Conservation (phyloP, 1,140 invertebrate species). For the Magallana angulata region DNA sequence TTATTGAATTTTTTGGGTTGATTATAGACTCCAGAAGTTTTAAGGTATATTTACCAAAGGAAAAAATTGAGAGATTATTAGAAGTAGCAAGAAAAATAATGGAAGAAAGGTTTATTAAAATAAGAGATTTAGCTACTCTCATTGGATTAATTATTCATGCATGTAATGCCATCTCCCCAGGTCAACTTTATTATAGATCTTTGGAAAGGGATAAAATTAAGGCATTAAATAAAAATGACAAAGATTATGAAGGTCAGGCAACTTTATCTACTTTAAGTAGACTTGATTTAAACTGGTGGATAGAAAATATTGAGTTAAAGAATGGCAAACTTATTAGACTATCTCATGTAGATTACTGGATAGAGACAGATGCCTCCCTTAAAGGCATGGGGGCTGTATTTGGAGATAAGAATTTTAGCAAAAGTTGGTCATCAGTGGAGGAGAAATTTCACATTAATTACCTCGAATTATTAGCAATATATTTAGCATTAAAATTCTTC, state of each 20-base stretch:
- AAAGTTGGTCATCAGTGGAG: constrained; percentile 12
- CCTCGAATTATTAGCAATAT: background rate
- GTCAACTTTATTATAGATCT: constrained; percentile 50
- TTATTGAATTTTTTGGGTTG: constrained; percentile 25
- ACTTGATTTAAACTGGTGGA: constrained; percentile 54
- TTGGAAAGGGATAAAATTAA: no score
- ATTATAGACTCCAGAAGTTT: background rate
- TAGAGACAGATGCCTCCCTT: constrained; percentile 38
- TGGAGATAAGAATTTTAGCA: background rate
- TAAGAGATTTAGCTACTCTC: constrained; percentile 41
- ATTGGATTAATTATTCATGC: constrained; percentile 55
- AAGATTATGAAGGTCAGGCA: background rate
- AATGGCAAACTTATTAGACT: constrained; percentile 55
- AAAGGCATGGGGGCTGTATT: constrained; percentile 6
- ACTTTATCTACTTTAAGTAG: background rate
- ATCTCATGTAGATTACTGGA: constrained; percentile 3
- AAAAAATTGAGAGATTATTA: background rate
- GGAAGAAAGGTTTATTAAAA: background rate
- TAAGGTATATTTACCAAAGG: background rate
- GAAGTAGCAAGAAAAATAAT: background rate
- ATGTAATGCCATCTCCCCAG: constrained; percentile 53
- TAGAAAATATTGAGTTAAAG: constrained; percentile 40
- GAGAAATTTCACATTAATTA: constrained; percentile 14
- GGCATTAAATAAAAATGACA: constrained; percentile 31
- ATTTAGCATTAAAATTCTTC: background rate